Evolutionary conservation across 2,113 vertebrate species (phyloP), one percentile per base, ranked within the genome.

Genomic region (Corapipo altera): DNA sequence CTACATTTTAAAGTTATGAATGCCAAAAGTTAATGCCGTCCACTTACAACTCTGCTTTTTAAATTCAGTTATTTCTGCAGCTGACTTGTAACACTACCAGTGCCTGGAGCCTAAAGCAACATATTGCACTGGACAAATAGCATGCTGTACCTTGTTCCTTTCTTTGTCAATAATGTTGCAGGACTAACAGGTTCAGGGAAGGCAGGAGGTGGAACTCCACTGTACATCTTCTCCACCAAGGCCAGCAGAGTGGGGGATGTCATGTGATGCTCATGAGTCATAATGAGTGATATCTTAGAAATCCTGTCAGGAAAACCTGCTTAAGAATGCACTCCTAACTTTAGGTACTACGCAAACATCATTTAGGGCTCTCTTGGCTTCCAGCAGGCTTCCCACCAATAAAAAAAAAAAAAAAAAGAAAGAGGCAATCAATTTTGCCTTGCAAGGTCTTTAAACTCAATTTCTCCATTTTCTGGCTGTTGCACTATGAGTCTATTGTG

Each of bases 171-270:
- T 30, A 26, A 0, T 43, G 16, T 22, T 71, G 17, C 15, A 43
- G 59, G 35, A 43, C 21, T 51, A 43, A 20, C 0, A 2, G 0
- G 0, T 37, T 89, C 33, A 41, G n/a, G 14, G 43, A 70, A 70
- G 30, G 18, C 46, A 6, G 33, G 43, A 80, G 32, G 15, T 75
- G 20, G 43, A 46, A 44, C 33, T 64, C 46, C 43, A n/a, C 19
- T 22, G 11, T n/a, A 19, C 23, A 4, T 44, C 55, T 70, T 64
- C 51, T 77, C 11, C 2, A 30, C 30, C 30, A 52, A 32, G 43
- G 41, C 64, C 64, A 58, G 37, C 54, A 69, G 33, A 54, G 12
- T 35, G 28, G 73, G 39, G 19, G 11, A 10, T 24, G 4, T 48
- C 27, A 11, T 58, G 14, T 41, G 12, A 19, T 1, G 0, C 9